Evolutionary conservation across 2,888 invertebrate genomes (phyloP).

Genomic region (Podabrus alpinus): DNA sequence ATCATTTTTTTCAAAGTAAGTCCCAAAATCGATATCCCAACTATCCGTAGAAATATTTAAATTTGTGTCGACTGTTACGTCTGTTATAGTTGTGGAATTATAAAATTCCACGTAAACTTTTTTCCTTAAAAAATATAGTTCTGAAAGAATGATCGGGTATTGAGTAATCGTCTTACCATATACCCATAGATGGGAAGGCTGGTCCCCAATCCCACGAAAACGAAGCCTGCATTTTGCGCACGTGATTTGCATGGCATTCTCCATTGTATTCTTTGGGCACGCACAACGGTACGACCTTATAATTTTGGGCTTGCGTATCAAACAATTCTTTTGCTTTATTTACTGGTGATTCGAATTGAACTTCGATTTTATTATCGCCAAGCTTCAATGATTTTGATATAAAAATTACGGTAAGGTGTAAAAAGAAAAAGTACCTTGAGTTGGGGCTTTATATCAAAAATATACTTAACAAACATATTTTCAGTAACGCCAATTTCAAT

Average conservation of each 20-base stretch:
- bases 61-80: constrained; percentile 57
- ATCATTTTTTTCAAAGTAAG: constrained; percentile 50
- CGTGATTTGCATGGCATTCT: constrained; percentile 90
- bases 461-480: constrained; percentile 87
- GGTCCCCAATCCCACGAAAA: constrained; percentile 98
- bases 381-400: constrained; percentile 35
- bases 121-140: constrained; percentile 61
- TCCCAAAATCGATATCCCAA: constrained; percentile 56
- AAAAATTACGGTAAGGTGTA: neutral
- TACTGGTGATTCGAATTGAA: constrained; percentile 52
- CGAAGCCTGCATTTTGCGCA: constrained; percentile 92
- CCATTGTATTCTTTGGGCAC: constrained; percentile 77
- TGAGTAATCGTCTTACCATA: constrained; percentile 69
- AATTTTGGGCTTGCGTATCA: constrained; percentile 43
- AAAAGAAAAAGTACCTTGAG: constrained; percentile 57
- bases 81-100: constrained; percentile 65
- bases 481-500: constrained; percentile 65
- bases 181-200: constrained; percentile 88
- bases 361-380: constrained; percentile 49
- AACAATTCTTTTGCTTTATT: constrained; percentile 40
- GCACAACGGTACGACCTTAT: constrained; percentile 74
- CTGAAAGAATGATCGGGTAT: neutral
- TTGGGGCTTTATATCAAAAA: constrained; percentile 67
- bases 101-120: constrained; percentile 68
- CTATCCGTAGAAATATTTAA: constrained; percentile 39